Evolutionary conservation across 1,140 invertebrate species (phyloP).

Genomic region (Halesus radiatus): DNA sequence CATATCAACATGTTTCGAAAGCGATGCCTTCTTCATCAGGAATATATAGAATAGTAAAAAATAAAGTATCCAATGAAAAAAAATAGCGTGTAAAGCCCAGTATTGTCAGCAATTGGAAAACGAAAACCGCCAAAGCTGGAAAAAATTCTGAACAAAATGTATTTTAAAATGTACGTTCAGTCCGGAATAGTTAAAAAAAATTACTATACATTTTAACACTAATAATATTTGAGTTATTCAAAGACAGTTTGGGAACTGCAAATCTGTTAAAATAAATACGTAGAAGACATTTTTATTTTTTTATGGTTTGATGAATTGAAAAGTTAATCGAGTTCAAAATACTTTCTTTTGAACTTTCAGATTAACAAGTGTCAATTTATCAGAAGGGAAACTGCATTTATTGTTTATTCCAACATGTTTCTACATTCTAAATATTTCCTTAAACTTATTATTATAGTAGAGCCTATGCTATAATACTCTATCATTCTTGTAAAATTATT

Average conservation of each 20-base stretch:
- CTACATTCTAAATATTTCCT: slow-evolving; percentile 1
- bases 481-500: not conserved
- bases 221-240: not conserved
- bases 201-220: not conserved
- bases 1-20: too few species aligned
- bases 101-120: too few species aligned
- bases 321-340: slow-evolving; percentile 10
- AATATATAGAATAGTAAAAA: too few species aligned
- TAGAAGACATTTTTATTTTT: not conserved
- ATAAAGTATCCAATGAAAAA: too few species aligned
- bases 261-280: not conserved
- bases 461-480: not conserved
- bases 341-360: not conserved
- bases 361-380: not conserved
- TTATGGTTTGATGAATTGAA: not conserved
- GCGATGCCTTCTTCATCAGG: too few species aligned
- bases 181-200: not conserved
- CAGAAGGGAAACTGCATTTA: not conserved
- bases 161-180: too few species aligned
- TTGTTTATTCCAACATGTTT: slow-evolving; percentile 1
- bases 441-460: not conserved
- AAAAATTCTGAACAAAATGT: too few species aligned
- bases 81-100: too few species aligned
- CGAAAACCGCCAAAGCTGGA: too few species aligned
- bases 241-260: not conserved